Base-by-base conservation (phyloP, 2,113 vertebrate species). In the Seriola dumerili region DNA sequence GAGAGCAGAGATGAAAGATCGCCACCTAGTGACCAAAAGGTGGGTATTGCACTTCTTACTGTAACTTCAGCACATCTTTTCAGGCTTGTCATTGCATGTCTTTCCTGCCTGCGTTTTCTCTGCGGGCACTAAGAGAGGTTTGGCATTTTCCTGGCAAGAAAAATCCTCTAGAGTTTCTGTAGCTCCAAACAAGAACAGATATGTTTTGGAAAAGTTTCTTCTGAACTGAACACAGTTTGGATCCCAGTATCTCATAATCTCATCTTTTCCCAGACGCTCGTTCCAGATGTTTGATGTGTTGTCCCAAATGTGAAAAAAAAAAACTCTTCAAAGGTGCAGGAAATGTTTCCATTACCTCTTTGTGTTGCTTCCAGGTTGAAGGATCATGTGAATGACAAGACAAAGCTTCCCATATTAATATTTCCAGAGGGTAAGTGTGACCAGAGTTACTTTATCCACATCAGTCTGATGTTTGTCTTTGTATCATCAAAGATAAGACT, bases 21-120 rank as follows among this genome's bases (percentile, higher is more conserved):
- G 98, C 92, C 97, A 98, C 80, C 96, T 98, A 77, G 98, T 99
- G 94, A 96, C 96, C n/a, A 96, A 97, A 90, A 96, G 98, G 98
- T 99, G 88, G 36, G 63, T n/a, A 55, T 42, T 61, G 21, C 2
- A 3, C 57, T 63, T 6, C n/a, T 0, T 12, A 29, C 38, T 38
- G 38, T 38, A 13, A 12, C 61, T 14, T 3, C 14, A 48, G 9
- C 36, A 8, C 3, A 1, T 63, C 48, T 73, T 21, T 21, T 40
- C 42, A 9, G 66, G 52, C 72, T 80, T 79, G 78, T 70, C 16
- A 1, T 17, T n/a, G 57, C 50, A 32, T 5, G 16, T 68, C 17
- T 61, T 21, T 34, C 32, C 25, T 3, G 3, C 25, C 14, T 67
- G 54, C 63, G 5, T 84, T 84, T 72, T 76, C 38, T 55, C 29